A percentile compares a stretch with the other conserved stretches of the same genome.
Conservation (phyloP, 2,888 invertebrate species). For the Timandra comae region DNA sequence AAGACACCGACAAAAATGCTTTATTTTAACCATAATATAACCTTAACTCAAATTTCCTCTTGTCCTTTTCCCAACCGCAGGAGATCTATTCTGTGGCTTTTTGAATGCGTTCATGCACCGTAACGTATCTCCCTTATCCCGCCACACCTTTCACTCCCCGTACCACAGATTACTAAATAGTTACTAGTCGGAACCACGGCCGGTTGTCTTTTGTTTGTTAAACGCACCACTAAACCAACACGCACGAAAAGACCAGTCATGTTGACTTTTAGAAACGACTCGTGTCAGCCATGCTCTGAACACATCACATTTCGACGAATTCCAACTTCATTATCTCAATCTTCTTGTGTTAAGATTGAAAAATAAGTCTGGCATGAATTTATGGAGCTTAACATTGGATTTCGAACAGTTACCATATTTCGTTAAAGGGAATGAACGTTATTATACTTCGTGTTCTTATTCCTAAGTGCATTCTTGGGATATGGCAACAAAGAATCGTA, state of each 20-base stretch:
- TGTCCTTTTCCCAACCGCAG: constrained; percentile 45
- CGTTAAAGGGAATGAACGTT: too few relatives aligned
- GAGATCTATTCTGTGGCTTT: constrained; percentile 58
- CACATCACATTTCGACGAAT: constrained; percentile 11
- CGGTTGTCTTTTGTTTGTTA: constrained; percentile 67
- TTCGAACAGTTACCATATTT: too few relatives aligned
- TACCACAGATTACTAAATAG: too few relatives aligned
- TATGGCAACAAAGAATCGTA: too few relatives aligned
- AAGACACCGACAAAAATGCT: too few relatives aligned
- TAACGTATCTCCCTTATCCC: constrained; percentile 35
- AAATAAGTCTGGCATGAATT: too few relatives aligned
- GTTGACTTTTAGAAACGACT: constrained; percentile 34
- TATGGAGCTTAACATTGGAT: too few relatives aligned
- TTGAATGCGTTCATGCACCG: constrained; percentile 59
- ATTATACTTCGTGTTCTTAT: too few relatives aligned
- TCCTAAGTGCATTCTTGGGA: too few relatives aligned
- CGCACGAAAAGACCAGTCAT: constrained; percentile 41
- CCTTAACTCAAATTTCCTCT: constrained; percentile 41
- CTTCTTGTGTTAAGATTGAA: too few relatives aligned
- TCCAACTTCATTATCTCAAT: not conserved
- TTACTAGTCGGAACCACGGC: constrained; percentile 40
- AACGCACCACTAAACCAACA: constrained; percentile 60
- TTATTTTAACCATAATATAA: too few relatives aligned
- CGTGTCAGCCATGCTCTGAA: constrained; percentile 22
- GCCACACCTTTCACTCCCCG: constrained; percentile 15